These are phyloP conservation scores for Tenthredo notha DNA, from an alignment of 2,888 invertebrate genomes.

Conservation along the genomic window DNA sequence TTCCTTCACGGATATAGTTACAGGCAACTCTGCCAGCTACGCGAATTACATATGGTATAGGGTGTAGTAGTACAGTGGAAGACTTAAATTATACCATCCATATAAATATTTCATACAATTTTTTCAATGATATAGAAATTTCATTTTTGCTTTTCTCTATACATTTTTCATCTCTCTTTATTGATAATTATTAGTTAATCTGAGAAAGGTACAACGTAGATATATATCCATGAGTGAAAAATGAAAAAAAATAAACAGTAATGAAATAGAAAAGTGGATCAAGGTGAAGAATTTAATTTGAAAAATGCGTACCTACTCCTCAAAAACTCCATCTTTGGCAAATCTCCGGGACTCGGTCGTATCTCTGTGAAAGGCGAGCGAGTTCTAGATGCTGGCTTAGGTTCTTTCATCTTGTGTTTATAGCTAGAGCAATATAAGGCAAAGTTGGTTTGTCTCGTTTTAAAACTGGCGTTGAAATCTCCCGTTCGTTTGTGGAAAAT, in stretches of 20 bases:
- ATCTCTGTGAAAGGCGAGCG: conserved; percentile 11
- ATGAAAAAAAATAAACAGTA: background rate
- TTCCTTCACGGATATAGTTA: conserved; percentile 65
- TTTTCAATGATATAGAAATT: background rate
- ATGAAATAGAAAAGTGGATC: background rate
- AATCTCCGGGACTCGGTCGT: background rate
- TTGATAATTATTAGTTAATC: background rate
- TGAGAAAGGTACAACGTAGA: background rate
- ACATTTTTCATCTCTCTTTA: background rate
- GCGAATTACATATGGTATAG: conserved; percentile 64
- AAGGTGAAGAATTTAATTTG: background rate
- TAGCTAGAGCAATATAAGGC: conserved; percentile 10
- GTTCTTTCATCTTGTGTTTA: conserved; percentile 4
- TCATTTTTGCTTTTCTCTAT: background rate
- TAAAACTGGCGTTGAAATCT: conserved; percentile 43
- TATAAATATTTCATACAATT: background rate
- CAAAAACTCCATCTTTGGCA: conserved; percentile 30
- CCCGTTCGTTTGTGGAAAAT: conserved; percentile 42
- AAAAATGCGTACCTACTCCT: background rate
- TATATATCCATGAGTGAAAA: background rate
- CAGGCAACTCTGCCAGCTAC: conserved; percentile 48
- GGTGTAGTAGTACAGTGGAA: conserved; percentile 63
- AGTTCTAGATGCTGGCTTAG: background rate
- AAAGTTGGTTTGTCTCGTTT: conserved; percentile 29
- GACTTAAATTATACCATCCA: background rate